Conservation (phyloP, 2,797 vertebrate species). For the Argentina silus region DNA sequence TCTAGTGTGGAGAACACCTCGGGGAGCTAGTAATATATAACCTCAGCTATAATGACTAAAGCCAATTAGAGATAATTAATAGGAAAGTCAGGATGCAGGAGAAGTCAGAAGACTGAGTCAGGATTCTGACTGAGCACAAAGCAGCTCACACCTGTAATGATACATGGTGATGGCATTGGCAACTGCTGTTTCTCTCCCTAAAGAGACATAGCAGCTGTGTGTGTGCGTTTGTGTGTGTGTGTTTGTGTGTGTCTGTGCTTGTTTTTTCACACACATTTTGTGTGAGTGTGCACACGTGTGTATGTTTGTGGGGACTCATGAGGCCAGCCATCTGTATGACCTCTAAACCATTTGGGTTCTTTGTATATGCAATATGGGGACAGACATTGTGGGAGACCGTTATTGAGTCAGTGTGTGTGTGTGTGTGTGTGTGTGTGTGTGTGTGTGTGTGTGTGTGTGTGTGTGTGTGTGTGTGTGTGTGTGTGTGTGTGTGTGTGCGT, state of each 20-base stretch:
- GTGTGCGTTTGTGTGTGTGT: slow-evolving; percentile 42
- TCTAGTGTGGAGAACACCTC: not conserved
- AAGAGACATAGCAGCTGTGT: slow-evolving; percentile 45
- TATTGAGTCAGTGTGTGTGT: not conserved
- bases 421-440: slow-evolving; percentile 25
- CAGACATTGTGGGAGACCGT: not conserved
- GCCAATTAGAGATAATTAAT: slow-evolving; percentile 69
- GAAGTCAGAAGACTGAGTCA: slow-evolving; percentile 7
- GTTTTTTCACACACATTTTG: not conserved
- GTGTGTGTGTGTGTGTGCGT: not conserved
- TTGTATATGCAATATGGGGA: not conserved
- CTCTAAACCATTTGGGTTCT: not conserved
- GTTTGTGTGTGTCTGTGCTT: not conserved
- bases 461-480: slow-evolving; percentile 50
- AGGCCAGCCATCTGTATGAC: not conserved
- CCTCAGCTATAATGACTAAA: slow-evolving; percentile 56
- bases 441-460: slow-evolving; percentile 43
- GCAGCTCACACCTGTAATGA: slow-evolving; percentile 66
- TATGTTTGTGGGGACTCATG: not conserved
- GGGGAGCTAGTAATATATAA: slow-evolving; percentile 33
- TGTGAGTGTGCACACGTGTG: too few species aligned
- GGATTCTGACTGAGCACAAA: not conserved
- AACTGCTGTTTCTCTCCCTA: slow-evolving; percentile 56
- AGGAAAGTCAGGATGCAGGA: slow-evolving; percentile 57
- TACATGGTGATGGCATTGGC: slow-evolving; percentile 50